Evolutionary conservation across 2,888 invertebrate species (phyloP), one percentile per base, ranked within the genome.

Genomic region (Cephalotes varians): DNA sequence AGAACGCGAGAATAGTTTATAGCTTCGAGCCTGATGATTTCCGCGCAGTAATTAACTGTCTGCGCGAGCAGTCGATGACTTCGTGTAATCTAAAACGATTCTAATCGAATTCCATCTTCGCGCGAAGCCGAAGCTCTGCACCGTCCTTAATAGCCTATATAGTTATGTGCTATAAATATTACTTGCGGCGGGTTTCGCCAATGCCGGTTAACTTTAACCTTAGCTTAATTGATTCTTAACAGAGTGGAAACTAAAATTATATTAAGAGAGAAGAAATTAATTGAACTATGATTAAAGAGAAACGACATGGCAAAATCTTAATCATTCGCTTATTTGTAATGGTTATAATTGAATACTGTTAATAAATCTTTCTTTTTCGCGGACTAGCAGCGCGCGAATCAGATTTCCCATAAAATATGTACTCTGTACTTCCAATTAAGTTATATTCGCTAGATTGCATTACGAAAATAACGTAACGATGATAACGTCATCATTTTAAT

Each of bases 401-500:
- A 18, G 40, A 31, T 34, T 62, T 31, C 34, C 31, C 34, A 18
- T 54, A 40, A 76, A 65, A 54, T 51, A 34, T 54, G 15, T 37
- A 40, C 47, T n/a, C 18, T 21, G 21, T 31, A 44, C 12, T 47
- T 25, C 18, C 28, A 47, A 79, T 69, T 58, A 56, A 79, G 21
- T 79, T 79, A 69, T 58, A 69, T 58, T 56, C 31, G 18, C 25
- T 56, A 18, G 25, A 72, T 72, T 56, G 37, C 49, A 65, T 40
- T 49, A 25, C 44, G 44, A 77, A 44, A 56, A 37, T 69, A 79
- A 69, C 31, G 12, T 25, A 34, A 31, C 56, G 49, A 77, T 44
- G n/a, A 77, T 54, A 54, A 34, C 44, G 25, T 44, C 34, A 15
- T 15, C 67, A 86, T 88, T 90, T 86, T 87, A 88, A 88, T 85